phyloP scores from a whole-genome alignment of 2,888 invertebrate species.

The Plutella xylostella region DNA sequence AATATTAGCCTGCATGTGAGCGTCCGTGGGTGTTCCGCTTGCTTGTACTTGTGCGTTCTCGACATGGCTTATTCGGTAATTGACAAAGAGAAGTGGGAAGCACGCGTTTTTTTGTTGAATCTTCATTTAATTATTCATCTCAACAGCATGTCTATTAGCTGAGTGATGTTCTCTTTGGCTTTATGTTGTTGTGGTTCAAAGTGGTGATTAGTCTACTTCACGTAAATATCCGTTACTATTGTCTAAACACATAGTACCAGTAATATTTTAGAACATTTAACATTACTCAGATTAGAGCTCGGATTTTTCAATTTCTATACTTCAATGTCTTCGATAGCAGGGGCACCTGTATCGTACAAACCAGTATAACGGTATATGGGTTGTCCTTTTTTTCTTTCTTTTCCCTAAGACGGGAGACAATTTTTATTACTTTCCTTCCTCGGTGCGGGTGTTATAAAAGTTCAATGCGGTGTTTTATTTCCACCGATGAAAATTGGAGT shows the following conservation, averaged over 20 bases:
- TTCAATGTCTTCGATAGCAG: conserved; percentile 19
- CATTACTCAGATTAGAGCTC: conserved; percentile 2
- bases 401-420: not conserved
- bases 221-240: not conserved
- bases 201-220: too few relatives aligned
- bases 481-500: not conserved
- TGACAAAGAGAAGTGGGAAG: conserved; percentile 29
- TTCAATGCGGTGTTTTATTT: not conserved
- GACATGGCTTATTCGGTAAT: conserved; percentile 45
- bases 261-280: conserved; percentile 2
- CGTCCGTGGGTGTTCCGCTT: conserved; percentile 59
- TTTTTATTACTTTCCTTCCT: conserved; percentile 5
- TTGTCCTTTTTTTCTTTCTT: conserved; percentile 30
- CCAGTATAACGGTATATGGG: conserved; percentile 29
- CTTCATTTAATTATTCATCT: conserved; percentile 1
- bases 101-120: conserved; percentile 13
- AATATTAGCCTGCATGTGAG: conserved; percentile 53
- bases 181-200: too few relatives aligned
- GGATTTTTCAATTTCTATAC: not conserved
- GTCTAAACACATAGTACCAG: not conserved
- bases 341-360: conserved; percentile 26
- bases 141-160: too few relatives aligned
- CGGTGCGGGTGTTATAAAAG: not conserved
- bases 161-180: too few relatives aligned
- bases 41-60: conserved; percentile 46